Evolutionary conservation across 2,888 invertebrate genomes (phyloP).

Genomic region (Drosophila robusta): DNA sequence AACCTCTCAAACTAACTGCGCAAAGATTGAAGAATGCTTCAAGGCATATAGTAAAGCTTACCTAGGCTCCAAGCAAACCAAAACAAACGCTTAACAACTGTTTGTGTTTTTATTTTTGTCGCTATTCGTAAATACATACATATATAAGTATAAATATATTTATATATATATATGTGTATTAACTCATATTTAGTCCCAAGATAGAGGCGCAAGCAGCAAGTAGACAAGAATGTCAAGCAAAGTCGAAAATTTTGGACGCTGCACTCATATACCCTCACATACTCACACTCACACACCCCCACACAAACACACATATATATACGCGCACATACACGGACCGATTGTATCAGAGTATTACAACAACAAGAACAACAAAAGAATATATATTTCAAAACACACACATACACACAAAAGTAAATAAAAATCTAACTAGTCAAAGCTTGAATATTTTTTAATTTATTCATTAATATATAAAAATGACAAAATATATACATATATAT

Average conservation of each 20-base stretch:
- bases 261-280: slow-evolving; percentile 14
- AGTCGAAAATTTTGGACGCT: slow-evolving; percentile 15
- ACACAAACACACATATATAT: slow-evolving; percentile 9
- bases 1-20: slow-evolving; percentile 58
- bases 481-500: slow-evolving; percentile 59
- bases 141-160: not conserved
- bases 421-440: slow-evolving; percentile 80
- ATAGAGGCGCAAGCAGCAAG: slow-evolving; percentile 3
- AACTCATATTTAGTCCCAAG: slow-evolving; percentile 21
- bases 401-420: slow-evolving; percentile 39
- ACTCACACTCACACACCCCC: slow-evolving; percentile 3
- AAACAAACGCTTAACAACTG: slow-evolving; percentile 34
- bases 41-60: slow-evolving; percentile 60
- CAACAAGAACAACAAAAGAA: slow-evolving; percentile 18
- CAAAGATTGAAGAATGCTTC: slow-evolving; percentile 38
- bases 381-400: slow-evolving; percentile 33
- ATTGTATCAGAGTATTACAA: slow-evolving; percentile 23
- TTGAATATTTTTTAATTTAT: slow-evolving; percentile 82
- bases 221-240: not conserved
- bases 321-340: slow-evolving; percentile 16
- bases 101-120: not conserved
- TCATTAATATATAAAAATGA: slow-evolving; percentile 69
- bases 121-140: slow-evolving; percentile 23
- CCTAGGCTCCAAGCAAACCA: slow-evolving; percentile 53
- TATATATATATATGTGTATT: slow-evolving; percentile 4